These are phyloP conservation scores for Griposia aprilina DNA, from an alignment of 2,888 invertebrate genomes.

Conservation along the genomic window DNA sequence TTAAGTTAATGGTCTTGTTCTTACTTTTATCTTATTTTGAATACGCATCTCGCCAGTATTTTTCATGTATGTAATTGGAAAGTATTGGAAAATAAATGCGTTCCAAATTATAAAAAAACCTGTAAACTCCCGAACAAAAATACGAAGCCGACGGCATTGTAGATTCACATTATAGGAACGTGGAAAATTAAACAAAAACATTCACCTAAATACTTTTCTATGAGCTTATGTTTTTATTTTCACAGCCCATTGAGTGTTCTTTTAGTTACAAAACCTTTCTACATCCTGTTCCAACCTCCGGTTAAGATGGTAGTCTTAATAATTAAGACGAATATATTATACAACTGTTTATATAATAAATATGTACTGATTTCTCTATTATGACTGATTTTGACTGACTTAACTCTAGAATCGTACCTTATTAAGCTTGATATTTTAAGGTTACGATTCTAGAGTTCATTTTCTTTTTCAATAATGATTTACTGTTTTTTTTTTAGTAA, in stretches of 20 bases:
- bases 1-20: not conserved
- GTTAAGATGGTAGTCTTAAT: not conserved
- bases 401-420: not conserved
- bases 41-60: not conserved
- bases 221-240: no score
- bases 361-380: not conserved
- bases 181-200: slow-evolving; percentile 7
- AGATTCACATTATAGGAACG: not conserved
- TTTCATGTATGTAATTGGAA: not conserved
- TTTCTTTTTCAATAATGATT: no score
- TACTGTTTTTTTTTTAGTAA: no score
- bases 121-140: not conserved
- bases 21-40: not conserved
- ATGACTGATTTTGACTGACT: not conserved
- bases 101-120: not conserved
- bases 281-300: not conserved
- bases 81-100: not conserved
- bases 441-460: no score
- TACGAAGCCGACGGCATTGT: not conserved
- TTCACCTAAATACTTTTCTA: not conserved
- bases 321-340: no score
- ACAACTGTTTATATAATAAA: not conserved
- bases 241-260: no score
- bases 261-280: not conserved
- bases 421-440: not conserved